Evolutionary conservation across 1,140 invertebrate genomes (phyloP), one percentile per base, ranked within the genome.

Genomic region (Thaumatotibia leucotreta): DNA sequence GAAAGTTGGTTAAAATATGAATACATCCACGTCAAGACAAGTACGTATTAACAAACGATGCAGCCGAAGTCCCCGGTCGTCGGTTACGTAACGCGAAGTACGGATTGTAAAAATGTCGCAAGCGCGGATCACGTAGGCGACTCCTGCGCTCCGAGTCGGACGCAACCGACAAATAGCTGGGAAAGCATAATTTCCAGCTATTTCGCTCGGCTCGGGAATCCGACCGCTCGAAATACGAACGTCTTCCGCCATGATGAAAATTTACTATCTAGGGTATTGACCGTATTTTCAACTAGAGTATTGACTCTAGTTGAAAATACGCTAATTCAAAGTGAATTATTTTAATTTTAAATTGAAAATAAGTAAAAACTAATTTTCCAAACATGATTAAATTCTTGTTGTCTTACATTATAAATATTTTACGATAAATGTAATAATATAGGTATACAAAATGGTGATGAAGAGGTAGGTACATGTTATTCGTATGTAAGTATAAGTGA

Each of bases 81-180:
- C 61, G 66, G 58, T 79, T 79, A 76, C 75, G 75, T 77, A 75
- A 77, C 52, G 23, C n/a, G 22, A 58, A 70, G 32, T 54, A 63
- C 69, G 65, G 72, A 76, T 79, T 77, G 74, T 76, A 74, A 74
- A 76, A 79, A 74, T 79, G 77, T 79, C 75, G 77, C 75, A 79
- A 79, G 73, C 70, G 52, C 66, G 64, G 72, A 76, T 73, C 77
- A 74, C 73, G 74, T 73, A 72, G 71, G 65, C 68, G 29, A 62
- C 67, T 49, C 64, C 68, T 67, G 58, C 65, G n/a, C n/a, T n/a
- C n/a, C n/a, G n/a, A n/a, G n/a, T 31, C 54, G 70, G 67, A 70
- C 73, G 75, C 72, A 74, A 72, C 65, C 69, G 72, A 74, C 69
- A 73, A 68, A 75, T 72, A 63, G 66, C 70, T 70, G 70, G 67